Conservation (phyloP, 1,140 invertebrate genomes). For the Drosophila eugracilis region DNA sequence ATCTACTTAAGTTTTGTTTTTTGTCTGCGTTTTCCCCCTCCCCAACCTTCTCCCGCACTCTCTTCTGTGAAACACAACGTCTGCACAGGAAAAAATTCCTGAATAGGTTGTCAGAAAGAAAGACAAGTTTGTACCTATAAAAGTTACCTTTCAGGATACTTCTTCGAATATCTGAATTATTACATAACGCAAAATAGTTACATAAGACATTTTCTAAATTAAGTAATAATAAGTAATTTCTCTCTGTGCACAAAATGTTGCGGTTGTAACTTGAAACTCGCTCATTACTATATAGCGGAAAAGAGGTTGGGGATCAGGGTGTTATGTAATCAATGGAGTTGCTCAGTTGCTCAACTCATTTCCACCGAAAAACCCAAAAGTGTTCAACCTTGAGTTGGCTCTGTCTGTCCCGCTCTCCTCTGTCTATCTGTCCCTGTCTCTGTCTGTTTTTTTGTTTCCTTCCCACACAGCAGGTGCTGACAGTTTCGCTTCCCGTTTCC, state of each 20-base stretch:
- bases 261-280: constrained; percentile 65
- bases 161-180: too few relatives aligned
- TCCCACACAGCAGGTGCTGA: constrained; percentile 41
- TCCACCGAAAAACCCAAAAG: constrained; percentile 26
- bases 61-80: constrained; percentile 4
- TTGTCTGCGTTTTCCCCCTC: constrained; percentile 20
- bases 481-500: constrained; percentile 10
- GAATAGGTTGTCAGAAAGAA: neutral
- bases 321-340: constrained; percentile 53
- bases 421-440: too few relatives aligned
- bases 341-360: constrained; percentile 40
- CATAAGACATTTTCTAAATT: neutral
- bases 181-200: too few relatives aligned
- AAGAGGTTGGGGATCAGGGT: constrained; percentile 28
- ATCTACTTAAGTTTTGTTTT: constrained; percentile 71
- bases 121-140: too few relatives aligned
- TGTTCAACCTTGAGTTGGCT: constrained; percentile 41
- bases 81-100: neutral
- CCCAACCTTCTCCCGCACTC: constrained; percentile 15
- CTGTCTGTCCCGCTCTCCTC: neutral
- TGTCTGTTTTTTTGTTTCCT: constrained; percentile 3
- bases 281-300: constrained; percentile 31
- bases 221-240: neutral
- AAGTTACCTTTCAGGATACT: too few relatives aligned
- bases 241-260: constrained; percentile 20